A percentile compares a stretch with the other conserved stretches of the same genome.
Conservation (phyloP, 1,140 invertebrate species). For the Globodera rostochiensis region DNA sequence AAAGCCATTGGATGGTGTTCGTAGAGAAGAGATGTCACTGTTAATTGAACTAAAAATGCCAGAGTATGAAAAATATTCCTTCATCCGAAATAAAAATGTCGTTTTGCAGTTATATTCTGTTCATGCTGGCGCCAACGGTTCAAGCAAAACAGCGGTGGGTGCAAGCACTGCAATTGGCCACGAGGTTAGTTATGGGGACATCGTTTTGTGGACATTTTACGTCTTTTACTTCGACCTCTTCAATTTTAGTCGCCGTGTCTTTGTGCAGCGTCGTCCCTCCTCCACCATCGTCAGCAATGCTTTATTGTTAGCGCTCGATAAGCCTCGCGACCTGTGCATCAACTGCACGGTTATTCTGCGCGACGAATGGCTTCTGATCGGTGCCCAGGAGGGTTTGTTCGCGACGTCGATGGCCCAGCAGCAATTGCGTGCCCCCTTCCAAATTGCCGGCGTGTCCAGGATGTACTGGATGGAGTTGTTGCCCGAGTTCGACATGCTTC, state of each 20-base stretch:
- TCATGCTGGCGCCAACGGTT: slow-evolving; percentile 37
- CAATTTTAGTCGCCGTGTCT: slow-evolving; percentile 34
- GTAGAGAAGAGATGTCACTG: slow-evolving; percentile 29
- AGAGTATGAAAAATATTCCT: slow-evolving; percentile 7
- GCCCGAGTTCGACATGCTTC: slow-evolving; percentile 39
- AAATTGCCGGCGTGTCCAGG: slow-evolving; percentile 29
- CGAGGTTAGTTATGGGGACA: background rate
- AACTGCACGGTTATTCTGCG: slow-evolving; percentile 34
- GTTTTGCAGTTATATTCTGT: slow-evolving; percentile 36
- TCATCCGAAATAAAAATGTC: background rate
- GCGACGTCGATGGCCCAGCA: slow-evolving; percentile 26
- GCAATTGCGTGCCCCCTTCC: slow-evolving; percentile 32
- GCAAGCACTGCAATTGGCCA: slow-evolving; percentile 30
- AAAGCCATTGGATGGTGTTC: slow-evolving; percentile 27
- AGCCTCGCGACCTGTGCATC: slow-evolving; percentile 32
- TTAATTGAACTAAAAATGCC: slow-evolving; percentile 48
- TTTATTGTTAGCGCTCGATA: slow-evolving; percentile 34
- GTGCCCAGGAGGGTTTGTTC: slow-evolving; percentile 39
- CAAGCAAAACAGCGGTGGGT: slow-evolving; percentile 50
- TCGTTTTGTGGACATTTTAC: background rate
- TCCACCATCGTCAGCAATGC: slow-evolving; percentile 1
- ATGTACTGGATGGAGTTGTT: slow-evolving; percentile 43
- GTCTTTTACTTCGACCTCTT: background rate
- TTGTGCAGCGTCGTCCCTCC: slow-evolving; percentile 33
- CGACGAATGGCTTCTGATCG: slow-evolving; percentile 37